Percentiles rank a stretch among this genome's conserved stretches.
Conservation (phyloP, 2,888 invertebrate species). For the Nasonovia ribisnigri region DNA sequence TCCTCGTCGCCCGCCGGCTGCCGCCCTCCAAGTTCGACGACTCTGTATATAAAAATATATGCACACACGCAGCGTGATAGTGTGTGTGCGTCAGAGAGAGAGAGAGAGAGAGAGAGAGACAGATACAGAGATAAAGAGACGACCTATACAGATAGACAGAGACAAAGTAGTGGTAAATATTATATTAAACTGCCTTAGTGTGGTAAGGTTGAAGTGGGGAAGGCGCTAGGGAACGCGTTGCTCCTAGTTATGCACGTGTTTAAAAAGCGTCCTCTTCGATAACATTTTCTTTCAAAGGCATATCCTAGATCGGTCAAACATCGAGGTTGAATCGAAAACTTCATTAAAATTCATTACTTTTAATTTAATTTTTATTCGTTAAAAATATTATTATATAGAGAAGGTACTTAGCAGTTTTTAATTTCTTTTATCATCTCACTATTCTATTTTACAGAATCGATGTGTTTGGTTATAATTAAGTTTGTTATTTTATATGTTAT, state of each 20-base stretch:
- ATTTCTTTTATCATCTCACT: not conserved
- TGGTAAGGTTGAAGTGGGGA: not conserved
- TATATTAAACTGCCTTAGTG: not conserved
- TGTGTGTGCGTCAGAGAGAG: too few relatives aligned
- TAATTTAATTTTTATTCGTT: not conserved
- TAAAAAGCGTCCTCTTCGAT: not conserved
- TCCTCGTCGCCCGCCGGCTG: not conserved
- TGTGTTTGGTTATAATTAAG: not conserved
- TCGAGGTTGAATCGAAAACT: not conserved
- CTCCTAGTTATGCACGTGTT: not conserved
- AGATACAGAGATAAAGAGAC: too few relatives aligned
- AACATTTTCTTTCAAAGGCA: not conserved
- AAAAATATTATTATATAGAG: not conserved
- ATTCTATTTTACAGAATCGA: not conserved
- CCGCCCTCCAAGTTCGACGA: not conserved
- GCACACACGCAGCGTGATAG: not conserved
- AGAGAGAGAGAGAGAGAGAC: too few relatives aligned
- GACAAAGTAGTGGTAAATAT: conserved; percentile 1
- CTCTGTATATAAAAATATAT: not conserved
- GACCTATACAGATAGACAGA: not conserved
- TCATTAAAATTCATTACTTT: not conserved
- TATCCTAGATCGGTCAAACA: not conserved
- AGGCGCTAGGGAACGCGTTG: not conserved
- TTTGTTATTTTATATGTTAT: not conserved
- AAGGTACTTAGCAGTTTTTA: not conserved